Conservation (phyloP, 2,888 invertebrate species). For the Mesochorus sp. region DNA sequence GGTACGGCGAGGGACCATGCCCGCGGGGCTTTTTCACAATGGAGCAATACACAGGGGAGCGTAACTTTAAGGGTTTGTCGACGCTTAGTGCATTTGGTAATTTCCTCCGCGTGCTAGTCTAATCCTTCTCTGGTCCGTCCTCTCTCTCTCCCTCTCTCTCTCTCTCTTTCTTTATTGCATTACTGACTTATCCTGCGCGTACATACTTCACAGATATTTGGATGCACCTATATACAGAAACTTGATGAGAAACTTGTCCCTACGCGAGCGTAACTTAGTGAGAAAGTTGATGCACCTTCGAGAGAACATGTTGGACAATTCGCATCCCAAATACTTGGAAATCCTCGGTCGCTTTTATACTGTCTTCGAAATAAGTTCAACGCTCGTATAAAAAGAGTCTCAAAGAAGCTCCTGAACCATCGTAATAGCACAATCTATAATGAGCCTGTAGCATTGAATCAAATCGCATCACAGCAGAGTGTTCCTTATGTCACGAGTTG, state of each 20-base stretch:
- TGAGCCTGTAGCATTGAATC: no score
- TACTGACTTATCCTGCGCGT: background rate
- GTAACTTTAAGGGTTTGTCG: constrained; percentile 29
- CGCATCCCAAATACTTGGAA: no score
- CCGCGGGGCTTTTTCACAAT: background rate
- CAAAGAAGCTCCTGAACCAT: no score
- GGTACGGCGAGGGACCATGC: background rate
- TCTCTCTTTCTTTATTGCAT: background rate
- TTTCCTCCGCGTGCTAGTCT: constrained; percentile 28
- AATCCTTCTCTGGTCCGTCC: background rate
- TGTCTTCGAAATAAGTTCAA: no score
- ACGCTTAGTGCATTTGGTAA: constrained; percentile 44
- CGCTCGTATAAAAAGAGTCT: no score
- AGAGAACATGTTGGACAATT: background rate
- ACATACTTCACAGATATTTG: background rate
- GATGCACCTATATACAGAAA: background rate
- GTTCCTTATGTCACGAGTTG: no score
- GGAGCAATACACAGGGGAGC: constrained; percentile 27
- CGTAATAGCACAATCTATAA: no score
- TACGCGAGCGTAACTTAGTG: background rate
- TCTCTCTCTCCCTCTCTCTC: background rate
- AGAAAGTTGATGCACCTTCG: constrained; percentile 5
- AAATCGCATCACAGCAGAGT: no score
- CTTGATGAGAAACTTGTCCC: background rate
- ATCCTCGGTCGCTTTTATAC: background rate